Evolutionary conservation across 2,888 invertebrate genomes (phyloP).

Genomic region (Nasonovia ribisnigri): DNA sequence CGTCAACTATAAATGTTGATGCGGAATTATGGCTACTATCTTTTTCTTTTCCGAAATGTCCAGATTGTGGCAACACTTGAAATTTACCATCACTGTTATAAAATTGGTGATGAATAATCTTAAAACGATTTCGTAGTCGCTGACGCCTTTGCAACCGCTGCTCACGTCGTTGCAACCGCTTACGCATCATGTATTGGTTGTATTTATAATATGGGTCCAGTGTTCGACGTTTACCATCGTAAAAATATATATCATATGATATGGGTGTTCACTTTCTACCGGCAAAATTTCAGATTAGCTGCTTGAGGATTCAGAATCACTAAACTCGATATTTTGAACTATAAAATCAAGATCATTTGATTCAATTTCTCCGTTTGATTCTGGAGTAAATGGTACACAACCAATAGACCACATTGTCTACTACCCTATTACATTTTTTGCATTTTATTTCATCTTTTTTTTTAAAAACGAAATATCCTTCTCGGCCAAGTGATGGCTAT

Average conservation of each 20-base stretch:
- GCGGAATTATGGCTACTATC: background rate
- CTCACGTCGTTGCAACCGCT: background rate
- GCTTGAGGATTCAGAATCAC: background rate
- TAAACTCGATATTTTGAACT: background rate
- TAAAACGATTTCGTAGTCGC: background rate
- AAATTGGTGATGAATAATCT: background rate
- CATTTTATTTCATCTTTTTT: too few species aligned
- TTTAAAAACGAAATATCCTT: too few species aligned
- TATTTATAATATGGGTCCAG: too few species aligned
- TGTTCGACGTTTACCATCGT: too few species aligned
- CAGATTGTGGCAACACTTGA: background rate
- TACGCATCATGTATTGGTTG: too few species aligned
- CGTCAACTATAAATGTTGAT: background rate
- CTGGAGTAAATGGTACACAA: too few species aligned
- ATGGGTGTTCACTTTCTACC: too few species aligned
- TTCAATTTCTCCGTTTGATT: background rate
- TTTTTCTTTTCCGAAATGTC: background rate
- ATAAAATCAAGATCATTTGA: background rate
- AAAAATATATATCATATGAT: too few species aligned
- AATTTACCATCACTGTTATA: background rate
- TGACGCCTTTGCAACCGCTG: background rate
- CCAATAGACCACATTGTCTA: background rate
- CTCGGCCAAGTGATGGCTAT: background rate
- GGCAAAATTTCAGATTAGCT: background rate
- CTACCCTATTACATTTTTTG: too few species aligned